Evolutionary conservation across 92 coral and sea anemone genomes (phyloP), one percentile per base, ranked within the genome.

Genomic region (Paramuricea clavata): DNA sequence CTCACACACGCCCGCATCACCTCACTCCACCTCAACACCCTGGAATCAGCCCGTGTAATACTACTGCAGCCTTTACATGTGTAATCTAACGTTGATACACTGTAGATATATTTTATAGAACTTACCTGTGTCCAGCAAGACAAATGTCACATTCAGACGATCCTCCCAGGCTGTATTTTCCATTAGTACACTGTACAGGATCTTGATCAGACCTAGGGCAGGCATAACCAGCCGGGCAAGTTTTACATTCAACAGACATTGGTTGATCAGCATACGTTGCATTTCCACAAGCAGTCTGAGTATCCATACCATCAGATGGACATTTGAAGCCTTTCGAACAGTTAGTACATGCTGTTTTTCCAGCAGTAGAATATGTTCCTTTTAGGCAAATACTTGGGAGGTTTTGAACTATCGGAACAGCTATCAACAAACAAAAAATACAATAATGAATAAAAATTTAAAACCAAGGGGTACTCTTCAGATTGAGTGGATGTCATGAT

Each of bases 321-420:
- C 78, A 82, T 50, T 62, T 89, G 43, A 76, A 78, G 26, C 89
- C 89, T 69, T 87, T 77, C 22, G 69, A 16, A 67, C 88, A 88
- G 30, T 74, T 30, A 32, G 74, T 82, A 49, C 91, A 88, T 36
- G 74, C 75, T 8, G 73, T 75, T 81, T 83, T 61, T 31, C 81
- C 98, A 82, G 88, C 78, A 49, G 92, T 79, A 22, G 99, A 92
- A 83, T 86, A 96, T 47, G 95, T 87, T 27, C 99, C 99, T 50
- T n/a, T n/a, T n/a, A n/a, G n/a, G n/a, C 50, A 42, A 11, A 26
- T 39, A 70, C 98, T 93, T 2, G 77, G 92, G 95, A 6, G 78
- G 68, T 27, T 8, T 67, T 27, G 96, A 76, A 64, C 89, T 93
- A 34, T 83, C 61, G 6, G 75, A 78, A 35, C 98, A 93, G 13